Conservation (phyloP, 2,797 vertebrate species). For the Sciurus vulgaris region DNA sequence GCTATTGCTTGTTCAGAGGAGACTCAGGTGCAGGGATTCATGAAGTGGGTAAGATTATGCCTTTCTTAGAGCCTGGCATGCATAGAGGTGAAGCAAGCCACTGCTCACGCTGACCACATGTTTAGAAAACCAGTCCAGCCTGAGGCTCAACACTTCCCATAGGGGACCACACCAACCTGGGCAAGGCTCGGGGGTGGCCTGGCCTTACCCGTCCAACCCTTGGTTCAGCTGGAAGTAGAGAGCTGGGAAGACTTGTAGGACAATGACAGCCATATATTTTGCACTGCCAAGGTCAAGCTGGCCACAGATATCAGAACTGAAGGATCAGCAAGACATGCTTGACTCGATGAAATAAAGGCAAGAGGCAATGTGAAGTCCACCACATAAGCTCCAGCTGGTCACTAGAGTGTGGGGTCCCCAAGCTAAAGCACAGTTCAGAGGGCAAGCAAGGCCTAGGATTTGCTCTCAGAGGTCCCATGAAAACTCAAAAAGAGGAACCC, state of each 20-base stretch:
- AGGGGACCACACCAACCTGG: background rate
- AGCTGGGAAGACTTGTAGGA: background rate
- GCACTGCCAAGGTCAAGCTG: background rate
- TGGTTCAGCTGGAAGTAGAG: background rate
- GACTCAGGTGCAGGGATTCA: background rate
- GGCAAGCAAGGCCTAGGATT: background rate
- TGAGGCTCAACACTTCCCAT: background rate
- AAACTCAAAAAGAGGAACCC: background rate
- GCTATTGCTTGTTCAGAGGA: background rate
- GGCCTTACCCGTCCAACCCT: background rate
- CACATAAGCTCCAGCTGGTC: background rate
- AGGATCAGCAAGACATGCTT: background rate
- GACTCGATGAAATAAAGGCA: background rate
- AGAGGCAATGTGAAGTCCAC: background rate
- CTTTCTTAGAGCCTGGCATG: background rate
- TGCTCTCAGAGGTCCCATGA: background rate
- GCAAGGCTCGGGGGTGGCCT: background rate
- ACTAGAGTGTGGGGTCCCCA: background rate
- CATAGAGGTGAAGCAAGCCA: background rate
- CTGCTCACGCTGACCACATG: background rate
- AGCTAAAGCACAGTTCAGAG: background rate
- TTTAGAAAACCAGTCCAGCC: background rate
- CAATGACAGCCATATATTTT: background rate
- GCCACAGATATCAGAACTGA: background rate
- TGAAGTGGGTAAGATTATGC: too few relatives aligned